Evolutionary conservation across 1,140 invertebrate genomes (phyloP).

Genomic region (Aphaenogaster floridana): DNA sequence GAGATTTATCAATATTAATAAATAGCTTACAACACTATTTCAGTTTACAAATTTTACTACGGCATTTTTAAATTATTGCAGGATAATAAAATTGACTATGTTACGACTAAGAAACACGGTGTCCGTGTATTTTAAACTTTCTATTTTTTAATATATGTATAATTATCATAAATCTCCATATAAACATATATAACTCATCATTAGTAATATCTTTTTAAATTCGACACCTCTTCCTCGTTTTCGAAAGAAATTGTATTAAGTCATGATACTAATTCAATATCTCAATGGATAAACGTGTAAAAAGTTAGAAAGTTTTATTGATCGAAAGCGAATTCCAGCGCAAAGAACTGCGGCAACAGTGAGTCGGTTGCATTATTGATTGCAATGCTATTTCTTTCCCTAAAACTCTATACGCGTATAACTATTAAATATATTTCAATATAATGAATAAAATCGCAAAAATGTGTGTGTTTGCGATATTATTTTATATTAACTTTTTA

Average conservation of each 20-base stretch:
- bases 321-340: slow-evolving; percentile 16
- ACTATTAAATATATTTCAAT: not conserved
- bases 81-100: not conserved
- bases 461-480: not conserved
- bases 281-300: not conserved
- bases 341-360: not conserved
- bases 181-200: no score
- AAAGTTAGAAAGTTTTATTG: not conserved
- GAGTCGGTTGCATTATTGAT: slow-evolving; percentile 26
- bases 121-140: not conserved
- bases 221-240: not conserved
- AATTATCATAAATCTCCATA: not conserved
- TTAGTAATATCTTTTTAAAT: no score
- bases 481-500: slow-evolving; percentile 1
- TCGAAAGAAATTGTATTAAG: slow-evolving; percentile 1
- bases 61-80: not conserved
- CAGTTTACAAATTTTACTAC: no score
- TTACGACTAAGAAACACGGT: no score
- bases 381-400: not conserved
- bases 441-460: not conserved
- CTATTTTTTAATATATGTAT: not conserved
- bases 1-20: not conserved
- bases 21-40: not conserved
- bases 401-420: not conserved
- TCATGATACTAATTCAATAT: not conserved